Percentiles rank a stretch among this genome's conserved stretches.
These are phyloP conservation scores for Reticulitermes speratus DNA, from an alignment of 1,140 invertebrate species.

Conservation along the genomic window DNA sequence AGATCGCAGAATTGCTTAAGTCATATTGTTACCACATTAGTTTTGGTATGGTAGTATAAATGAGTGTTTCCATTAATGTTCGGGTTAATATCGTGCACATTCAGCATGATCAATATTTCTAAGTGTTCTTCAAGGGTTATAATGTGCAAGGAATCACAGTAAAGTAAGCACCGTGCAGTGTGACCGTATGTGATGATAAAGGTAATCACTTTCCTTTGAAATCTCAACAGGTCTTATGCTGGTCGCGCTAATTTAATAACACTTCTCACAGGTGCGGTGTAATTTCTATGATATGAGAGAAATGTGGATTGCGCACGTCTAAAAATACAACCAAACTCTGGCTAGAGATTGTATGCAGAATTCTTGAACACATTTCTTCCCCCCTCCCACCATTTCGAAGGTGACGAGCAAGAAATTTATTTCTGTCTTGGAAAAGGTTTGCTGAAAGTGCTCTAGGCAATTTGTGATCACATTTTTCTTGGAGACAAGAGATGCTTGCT, in stretches of 20 bases:
- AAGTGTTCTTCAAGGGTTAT: too few relatives aligned
- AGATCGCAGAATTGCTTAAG: too few relatives aligned
- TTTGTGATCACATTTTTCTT: neutral
- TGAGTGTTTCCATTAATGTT: too few relatives aligned
- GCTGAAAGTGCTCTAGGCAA: neutral
- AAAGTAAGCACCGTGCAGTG: too few relatives aligned
- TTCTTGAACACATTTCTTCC: neutral
- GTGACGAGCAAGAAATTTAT: constrained; percentile 16
- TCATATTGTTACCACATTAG: too few relatives aligned
- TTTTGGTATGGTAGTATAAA: too few relatives aligned
- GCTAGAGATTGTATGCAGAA: neutral
- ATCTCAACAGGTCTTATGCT: neutral
- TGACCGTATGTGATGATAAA: too few relatives aligned
- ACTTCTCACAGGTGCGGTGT: neutral
- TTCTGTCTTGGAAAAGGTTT: neutral
- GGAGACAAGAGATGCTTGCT: neutral
- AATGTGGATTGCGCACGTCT: neutral
- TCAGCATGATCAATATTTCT: too few relatives aligned
- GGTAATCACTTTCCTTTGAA: too few relatives aligned
- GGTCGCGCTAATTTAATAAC: neutral
- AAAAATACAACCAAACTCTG: neutral
- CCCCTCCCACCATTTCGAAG: neutral
- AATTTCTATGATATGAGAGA: neutral
- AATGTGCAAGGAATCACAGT: too few relatives aligned
- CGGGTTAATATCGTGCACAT: too few relatives aligned